phyloP scores from a whole-genome alignment of 2,888 invertebrate genomes.

The Biston stratarius region DNA sequence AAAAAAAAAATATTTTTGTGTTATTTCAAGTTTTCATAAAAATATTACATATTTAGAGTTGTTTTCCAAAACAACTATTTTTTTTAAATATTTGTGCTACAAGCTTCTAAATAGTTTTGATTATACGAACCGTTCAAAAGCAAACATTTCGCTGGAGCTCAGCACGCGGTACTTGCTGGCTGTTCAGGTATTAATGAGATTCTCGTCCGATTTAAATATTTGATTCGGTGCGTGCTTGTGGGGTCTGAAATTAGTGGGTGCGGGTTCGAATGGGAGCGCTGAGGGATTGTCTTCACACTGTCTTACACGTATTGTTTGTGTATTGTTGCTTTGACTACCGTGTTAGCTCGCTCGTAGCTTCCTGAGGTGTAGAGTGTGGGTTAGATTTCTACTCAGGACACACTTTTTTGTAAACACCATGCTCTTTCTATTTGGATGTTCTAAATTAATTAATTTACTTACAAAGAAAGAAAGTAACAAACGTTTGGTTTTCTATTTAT shows the following conservation, averaged over 20 bases:
- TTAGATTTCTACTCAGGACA: too few relatives aligned
- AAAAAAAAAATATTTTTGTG: too few relatives aligned
- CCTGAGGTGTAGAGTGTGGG: too few relatives aligned
- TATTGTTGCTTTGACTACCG: not conserved
- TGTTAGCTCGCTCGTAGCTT: not conserved
- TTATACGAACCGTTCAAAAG: too few relatives aligned
- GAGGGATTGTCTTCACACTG: slow-evolving; percentile 15
- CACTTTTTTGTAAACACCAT: too few relatives aligned
- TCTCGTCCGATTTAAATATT: slow-evolving; percentile 32
- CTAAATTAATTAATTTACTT: too few relatives aligned
- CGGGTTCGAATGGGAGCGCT: slow-evolving; percentile 2
- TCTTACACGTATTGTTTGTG: not conserved
- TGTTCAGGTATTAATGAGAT: slow-evolving; percentile 32
- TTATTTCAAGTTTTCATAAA: too few relatives aligned
- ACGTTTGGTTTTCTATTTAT: too few relatives aligned
- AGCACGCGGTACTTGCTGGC: not conserved
- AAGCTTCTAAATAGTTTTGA: not conserved
- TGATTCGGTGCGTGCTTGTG: slow-evolving; percentile 16
- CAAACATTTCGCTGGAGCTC: not conserved
- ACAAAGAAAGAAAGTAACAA: too few relatives aligned
- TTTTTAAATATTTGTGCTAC: not conserved
- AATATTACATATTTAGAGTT: too few relatives aligned
- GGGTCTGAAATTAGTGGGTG: not conserved
- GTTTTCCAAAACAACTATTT: too few relatives aligned
- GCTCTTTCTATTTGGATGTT: too few relatives aligned